phyloP scores from a whole-genome alignment of 2,888 invertebrate genomes.

The Osmoderma eremita region DNA sequence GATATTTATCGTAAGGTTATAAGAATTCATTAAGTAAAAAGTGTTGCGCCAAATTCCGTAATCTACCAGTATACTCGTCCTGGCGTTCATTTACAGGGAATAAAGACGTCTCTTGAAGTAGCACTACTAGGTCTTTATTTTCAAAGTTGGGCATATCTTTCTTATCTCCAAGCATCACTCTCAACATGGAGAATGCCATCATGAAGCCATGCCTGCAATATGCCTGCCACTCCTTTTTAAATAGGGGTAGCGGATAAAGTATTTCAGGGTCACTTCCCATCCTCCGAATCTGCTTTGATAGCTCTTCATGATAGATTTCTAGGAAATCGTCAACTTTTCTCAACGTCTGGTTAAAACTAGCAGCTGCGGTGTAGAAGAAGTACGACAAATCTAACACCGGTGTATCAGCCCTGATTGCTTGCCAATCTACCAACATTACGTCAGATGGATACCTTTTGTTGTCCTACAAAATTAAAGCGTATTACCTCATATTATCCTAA shows the following conservation, averaged over 20 bases:
- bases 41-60: constrained; percentile 9
- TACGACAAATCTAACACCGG: constrained; percentile 22
- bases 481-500: neutral
- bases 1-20: neutral
- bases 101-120: neutral
- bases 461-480: neutral
- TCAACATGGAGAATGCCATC: constrained; percentile 11
- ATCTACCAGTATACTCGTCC: neutral
- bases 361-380: constrained; percentile 19
- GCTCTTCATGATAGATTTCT: constrained; percentile 9
- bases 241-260: neutral
- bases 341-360: constrained; percentile 2
- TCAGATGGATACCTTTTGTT: constrained; percentile 7
- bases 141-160: constrained; percentile 8
- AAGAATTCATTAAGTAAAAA: constrained; percentile 1
- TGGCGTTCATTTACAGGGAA: neutral
- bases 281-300: constrained; percentile 8
- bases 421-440: constrained; percentile 27
- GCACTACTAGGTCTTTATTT: neutral
- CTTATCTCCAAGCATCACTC: constrained; percentile 4
- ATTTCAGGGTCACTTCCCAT: constrained; percentile 22
- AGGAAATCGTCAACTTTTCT: constrained; percentile 14
- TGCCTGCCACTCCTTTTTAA: constrained; percentile 12
- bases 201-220: constrained; percentile 1
- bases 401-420: neutral